phyloP scores from a whole-genome alignment of 2,888 invertebrate species.

The Amiota minor region DNA sequence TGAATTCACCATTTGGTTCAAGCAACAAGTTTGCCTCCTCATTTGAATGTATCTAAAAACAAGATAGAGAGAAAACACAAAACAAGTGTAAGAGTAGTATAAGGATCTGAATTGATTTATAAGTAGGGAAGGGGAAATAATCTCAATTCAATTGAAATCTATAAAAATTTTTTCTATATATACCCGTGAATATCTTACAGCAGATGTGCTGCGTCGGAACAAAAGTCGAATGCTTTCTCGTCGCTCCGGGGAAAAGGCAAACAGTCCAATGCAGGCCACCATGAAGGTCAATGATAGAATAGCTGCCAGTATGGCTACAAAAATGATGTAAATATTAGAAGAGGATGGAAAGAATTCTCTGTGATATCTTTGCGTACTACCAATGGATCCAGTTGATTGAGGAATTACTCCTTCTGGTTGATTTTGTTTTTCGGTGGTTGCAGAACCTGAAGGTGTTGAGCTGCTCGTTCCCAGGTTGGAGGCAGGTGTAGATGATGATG shows the following conservation, averaged over 20 bases:
- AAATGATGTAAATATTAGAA: background rate
- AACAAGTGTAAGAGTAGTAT: no score
- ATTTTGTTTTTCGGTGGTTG: background rate
- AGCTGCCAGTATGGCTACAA: constrained; percentile 61
- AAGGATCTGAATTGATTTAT: no score
- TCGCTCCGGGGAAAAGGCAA: constrained; percentile 67
- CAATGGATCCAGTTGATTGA: constrained; percentile 58
- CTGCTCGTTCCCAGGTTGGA: constrained; percentile 39
- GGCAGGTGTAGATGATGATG: constrained; percentile 33
- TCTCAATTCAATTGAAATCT: no score
- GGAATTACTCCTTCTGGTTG: background rate
- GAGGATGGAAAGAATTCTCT: background rate
- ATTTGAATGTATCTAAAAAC: constrained; percentile 65
- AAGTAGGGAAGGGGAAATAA: no score
- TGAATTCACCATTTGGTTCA: constrained; percentile 70
- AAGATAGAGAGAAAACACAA: background rate
- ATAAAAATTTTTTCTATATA: background rate
- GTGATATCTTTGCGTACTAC: constrained; percentile 57
- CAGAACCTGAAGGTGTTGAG: background rate
- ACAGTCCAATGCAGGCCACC: constrained; percentile 62
- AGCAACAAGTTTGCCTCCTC: constrained; percentile 71
- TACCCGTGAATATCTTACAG: constrained; percentile 70
- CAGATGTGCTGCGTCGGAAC: constrained; percentile 62
- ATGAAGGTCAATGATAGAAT: constrained; percentile 64
- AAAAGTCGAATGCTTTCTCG: constrained; percentile 61